phyloP scores from a whole-genome alignment of 2,797 vertebrate species.

The Paramormyrops hopkinsi region DNA sequence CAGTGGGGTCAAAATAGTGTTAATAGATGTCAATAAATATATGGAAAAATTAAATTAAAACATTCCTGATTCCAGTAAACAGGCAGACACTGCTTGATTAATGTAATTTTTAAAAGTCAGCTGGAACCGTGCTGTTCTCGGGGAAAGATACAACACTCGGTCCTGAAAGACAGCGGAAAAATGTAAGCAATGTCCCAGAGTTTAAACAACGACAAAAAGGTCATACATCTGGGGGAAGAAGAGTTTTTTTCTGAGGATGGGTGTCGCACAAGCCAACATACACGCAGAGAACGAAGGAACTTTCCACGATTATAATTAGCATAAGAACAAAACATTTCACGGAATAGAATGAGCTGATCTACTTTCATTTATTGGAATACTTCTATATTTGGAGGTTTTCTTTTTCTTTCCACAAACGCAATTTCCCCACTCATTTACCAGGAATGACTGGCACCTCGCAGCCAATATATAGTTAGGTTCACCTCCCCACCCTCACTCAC shows the following conservation, averaged over 20 bases:
- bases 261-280: background rate
- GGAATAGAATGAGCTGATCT: background rate
- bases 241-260: background rate
- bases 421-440: background rate
- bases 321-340: background rate
- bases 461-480: background rate
- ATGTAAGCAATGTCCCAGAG: background rate
- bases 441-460: background rate
- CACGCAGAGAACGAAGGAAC: background rate
- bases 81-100: background rate
- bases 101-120: background rate
- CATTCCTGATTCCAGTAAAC: background rate
- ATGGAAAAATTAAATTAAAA: background rate
- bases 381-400: background rate
- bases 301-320: background rate
- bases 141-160: background rate
- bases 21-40: background rate
- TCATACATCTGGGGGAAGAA: background rate
- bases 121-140: background rate
- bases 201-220: background rate
- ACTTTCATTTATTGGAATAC: background rate
- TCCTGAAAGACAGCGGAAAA: background rate
- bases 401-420: background rate
- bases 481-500: constrained; percentile 51
- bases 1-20: background rate